phyloP scores from a whole-genome alignment of 2,888 invertebrate species.

The Candidula unifasciata region DNA sequence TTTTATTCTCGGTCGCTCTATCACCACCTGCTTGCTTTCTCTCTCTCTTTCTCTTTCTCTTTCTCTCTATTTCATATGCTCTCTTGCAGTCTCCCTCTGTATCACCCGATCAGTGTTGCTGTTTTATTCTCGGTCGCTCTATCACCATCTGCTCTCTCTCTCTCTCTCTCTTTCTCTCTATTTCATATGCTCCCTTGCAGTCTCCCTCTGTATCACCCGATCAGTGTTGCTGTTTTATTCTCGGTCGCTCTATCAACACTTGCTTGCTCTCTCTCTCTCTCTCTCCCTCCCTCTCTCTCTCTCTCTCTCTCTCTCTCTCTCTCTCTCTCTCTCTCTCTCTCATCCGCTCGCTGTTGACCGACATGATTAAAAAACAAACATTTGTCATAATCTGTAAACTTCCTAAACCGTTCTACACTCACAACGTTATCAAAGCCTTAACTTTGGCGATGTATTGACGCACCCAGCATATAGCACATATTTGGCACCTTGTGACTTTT shows the following conservation, averaged over 20 bases:
- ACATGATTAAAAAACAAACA: too few relatives aligned
- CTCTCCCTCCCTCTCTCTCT: too few relatives aligned
- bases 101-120: not conserved
- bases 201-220: not conserved
- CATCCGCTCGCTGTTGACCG: too few relatives aligned
- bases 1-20: not conserved
- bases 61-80: not conserved
- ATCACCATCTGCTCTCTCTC: constrained; percentile 9
- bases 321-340: too few relatives aligned
- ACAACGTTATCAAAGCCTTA: too few relatives aligned
- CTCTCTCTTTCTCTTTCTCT: not conserved
- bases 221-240: not conserved
- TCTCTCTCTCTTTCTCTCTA: not conserved
- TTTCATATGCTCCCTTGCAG: not conserved
- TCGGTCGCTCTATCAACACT: not conserved
- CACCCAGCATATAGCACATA: too few relatives aligned
- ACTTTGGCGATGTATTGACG: too few relatives aligned
- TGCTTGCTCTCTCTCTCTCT: not conserved
- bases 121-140: not conserved
- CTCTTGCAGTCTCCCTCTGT: not conserved
- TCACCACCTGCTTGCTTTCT: not conserved
- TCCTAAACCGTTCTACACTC: too few relatives aligned
- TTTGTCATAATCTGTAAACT: too few relatives aligned
- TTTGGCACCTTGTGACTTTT: too few relatives aligned
- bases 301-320: too few relatives aligned